A percentile compares a stretch with the other conserved stretches of the same genome.
Evolutionary conservation across 2,113 vertebrate species (phyloP).

Genomic region (Gobio gobio): DNA sequence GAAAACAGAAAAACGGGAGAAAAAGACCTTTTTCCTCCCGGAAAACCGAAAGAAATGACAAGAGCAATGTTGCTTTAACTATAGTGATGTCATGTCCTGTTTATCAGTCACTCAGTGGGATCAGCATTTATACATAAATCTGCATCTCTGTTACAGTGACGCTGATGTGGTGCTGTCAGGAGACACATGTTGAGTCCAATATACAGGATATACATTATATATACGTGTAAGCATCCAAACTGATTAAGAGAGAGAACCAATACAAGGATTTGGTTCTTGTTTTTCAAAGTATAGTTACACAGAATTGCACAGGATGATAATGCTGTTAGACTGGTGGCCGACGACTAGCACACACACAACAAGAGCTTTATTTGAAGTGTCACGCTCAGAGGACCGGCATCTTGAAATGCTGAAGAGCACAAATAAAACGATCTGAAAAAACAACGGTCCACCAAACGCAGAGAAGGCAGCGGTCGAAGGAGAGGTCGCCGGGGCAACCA

Average conservation of each 20-base stretch:
- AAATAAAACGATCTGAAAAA: neutral
- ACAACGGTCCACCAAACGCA: constrained; percentile 1
- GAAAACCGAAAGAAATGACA: neutral
- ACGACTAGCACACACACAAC: neutral
- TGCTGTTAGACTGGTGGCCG: neutral
- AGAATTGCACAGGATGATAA: neutral
- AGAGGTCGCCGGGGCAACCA: constrained; percentile 3
- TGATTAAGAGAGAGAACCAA: neutral
- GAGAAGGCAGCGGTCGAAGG: neutral
- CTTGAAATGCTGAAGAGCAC: constrained; percentile 1
- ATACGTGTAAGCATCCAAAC: neutral
- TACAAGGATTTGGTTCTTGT: neutral
- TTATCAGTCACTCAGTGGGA: constrained; percentile 55
- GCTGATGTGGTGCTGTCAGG: constrained; percentile 59
- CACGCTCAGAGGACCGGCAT: neutral
- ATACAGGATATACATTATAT: constrained; percentile 3
- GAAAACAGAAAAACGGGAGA: neutral
- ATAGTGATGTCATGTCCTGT: constrained; percentile 45
- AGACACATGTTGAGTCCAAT: constrained; percentile 47
- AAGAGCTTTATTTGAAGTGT: too few species aligned
- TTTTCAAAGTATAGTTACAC: neutral
- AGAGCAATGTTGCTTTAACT: constrained; percentile 21
- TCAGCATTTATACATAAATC: constrained; percentile 71
- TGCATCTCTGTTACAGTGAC: constrained; percentile 55
- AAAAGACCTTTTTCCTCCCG: too few species aligned